Evolutionary conservation across 2,888 invertebrate species (phyloP).

Genomic region (Leptinotarsa haldemani): DNA sequence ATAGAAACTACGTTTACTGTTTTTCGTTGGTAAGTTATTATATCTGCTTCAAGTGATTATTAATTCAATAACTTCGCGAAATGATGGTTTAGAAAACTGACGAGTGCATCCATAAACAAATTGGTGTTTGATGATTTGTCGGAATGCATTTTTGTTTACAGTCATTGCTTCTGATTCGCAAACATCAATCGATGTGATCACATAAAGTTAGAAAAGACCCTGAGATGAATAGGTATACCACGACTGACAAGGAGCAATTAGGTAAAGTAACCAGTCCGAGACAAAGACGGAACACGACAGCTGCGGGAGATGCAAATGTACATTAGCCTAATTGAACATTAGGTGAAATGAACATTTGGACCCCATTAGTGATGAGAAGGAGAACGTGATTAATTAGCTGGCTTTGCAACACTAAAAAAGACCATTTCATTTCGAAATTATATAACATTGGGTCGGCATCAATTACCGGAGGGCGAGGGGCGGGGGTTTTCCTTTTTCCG

Average conservation of each 20-base stretch:
- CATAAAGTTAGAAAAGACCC: background rate
- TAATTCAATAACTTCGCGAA: no score
- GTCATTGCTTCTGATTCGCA: no score
- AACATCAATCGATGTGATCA: background rate
- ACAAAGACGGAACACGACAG: constrained; percentile 58
- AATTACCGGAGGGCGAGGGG: background rate
- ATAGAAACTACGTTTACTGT: no score
- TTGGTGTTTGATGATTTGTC: no score
- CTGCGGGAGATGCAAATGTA: constrained; percentile 65
- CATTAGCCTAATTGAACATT: constrained; percentile 69
- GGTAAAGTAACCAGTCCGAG: constrained; percentile 62
- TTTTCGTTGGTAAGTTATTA: no score
- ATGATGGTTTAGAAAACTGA: no score
- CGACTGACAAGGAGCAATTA: constrained; percentile 62
- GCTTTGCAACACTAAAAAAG: constrained; percentile 57
- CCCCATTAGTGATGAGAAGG: constrained; percentile 65
- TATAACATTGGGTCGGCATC: constrained; percentile 47
- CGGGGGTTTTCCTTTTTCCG: background rate
- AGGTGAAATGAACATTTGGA: constrained; percentile 67
- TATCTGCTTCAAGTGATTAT: no score
- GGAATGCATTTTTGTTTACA: no score
- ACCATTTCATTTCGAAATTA: constrained; percentile 57
- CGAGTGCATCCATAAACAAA: no score
- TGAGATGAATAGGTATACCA: constrained; percentile 14
- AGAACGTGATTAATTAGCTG: constrained; percentile 65